Evolutionary conservation across 37 sponge, comb jelly and placozoan species (phyloP), one percentile per base, ranked within the genome.

Genomic region (Spongilla lacustris): DNA sequence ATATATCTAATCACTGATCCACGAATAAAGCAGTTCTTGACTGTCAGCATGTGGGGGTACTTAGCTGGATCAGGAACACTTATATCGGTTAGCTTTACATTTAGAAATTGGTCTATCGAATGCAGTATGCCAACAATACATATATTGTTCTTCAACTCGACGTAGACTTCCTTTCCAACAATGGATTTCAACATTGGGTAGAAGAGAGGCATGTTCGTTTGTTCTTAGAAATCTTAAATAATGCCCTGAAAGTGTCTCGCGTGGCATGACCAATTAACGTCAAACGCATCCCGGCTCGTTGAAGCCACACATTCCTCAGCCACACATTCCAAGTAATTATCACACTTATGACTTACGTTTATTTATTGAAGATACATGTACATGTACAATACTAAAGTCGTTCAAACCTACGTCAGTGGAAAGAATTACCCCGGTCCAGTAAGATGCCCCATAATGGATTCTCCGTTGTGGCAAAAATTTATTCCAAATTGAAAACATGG

Each of bases 151-250:
- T 99, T 99, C 30, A 99, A 81, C 78, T 99, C 99, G 9, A 99
- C 92, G 50, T 92, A 95, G 27, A 99, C 97, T 79, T 98, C 99
- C 75, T 98, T 98, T 2, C 99, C 97, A 14, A 98, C 97, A 23
- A 98, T 90, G 0, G 99, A 97, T 74, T 98, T 98, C 88, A 98
- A 98, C 77, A 98, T 97, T 2, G 99, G 95, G 78, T 95, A 97
- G 73, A 98, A 98, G 2, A 98, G 83, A 30, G 91, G 91, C 91
- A 91, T 91, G 69, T 26, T 75, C 22, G 9, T 14, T 66, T 4
- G 4, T 14, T 30, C 9, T 12, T 71, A n/a, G 8, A 19, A 38
- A 33, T 50, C 75, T 76, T 22, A 84, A 84, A 73, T 82, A 82
- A 46, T 41, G 73, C 83, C 50, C 74, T 4, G 4, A 17, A 49